Conservation (phyloP, 2,888 invertebrate species). For the Coelogynopora nodosa region DNA sequence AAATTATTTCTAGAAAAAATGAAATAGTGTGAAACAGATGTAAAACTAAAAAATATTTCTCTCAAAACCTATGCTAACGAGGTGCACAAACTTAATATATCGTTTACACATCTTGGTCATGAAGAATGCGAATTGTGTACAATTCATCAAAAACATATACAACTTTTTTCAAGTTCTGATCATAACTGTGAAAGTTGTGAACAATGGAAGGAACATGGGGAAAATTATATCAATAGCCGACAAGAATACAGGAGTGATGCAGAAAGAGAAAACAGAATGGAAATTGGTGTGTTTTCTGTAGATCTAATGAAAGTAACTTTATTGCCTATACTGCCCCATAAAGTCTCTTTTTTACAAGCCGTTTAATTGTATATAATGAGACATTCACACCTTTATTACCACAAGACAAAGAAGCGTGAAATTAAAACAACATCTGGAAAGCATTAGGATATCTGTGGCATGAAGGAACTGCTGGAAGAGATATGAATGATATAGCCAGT, state of each 20-base stretch:
- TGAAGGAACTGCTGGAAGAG: constrained; percentile 21
- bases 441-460: constrained; percentile 6
- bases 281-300: not conserved
- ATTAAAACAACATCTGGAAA: not conserved
- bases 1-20: not conserved
- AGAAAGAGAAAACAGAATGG: not conserved
- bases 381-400: not conserved
- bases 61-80: not conserved
- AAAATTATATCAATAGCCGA: not conserved
- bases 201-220: not conserved
- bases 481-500: not conserved
- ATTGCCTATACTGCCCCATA: not conserved
- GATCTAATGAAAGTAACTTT: constrained; percentile 7
- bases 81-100: not conserved
- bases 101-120: not conserved
- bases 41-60: not conserved
- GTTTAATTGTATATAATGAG: not conserved
- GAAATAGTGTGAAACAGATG: not conserved
- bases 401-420: not conserved
- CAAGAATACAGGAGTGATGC: not conserved
- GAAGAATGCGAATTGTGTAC: constrained; percentile 19
- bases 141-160: not conserved
- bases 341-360: not conserved
- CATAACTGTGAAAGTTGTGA: not conserved
- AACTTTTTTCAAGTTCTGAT: not conserved